phyloP scores from a whole-genome alignment of 2,888 invertebrate genomes.

The Lymantria dispar region DNA sequence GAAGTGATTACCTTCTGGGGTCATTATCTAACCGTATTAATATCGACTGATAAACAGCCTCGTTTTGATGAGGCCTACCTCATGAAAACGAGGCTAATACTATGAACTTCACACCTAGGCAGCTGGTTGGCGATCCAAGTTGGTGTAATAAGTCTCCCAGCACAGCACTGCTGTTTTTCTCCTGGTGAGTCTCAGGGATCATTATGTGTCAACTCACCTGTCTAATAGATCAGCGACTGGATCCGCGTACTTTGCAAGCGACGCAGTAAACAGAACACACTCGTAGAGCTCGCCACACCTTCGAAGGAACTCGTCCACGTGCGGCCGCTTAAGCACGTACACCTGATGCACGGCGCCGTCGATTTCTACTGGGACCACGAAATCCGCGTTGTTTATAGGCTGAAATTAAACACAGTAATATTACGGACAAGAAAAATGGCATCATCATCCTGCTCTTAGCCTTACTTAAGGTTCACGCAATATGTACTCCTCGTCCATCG shows the following conservation, averaged over 20 bases:
- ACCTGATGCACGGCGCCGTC: conserved; percentile 99
- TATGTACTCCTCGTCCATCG: no score
- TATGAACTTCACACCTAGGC: not conserved
- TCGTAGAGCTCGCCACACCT: conserved; percentile 99
- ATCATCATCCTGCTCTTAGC: no score
- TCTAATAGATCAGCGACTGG: conserved; percentile 99
- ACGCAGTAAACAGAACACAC: conserved; percentile 99
- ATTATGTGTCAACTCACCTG: conserved; percentile 61
- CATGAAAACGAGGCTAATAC: not conserved
- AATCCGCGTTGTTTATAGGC: conserved; percentile 99
- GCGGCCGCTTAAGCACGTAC: conserved; percentile 99
- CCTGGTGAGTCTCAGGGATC: not conserved
- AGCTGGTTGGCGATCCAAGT: not conserved
- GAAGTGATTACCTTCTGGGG: no score
- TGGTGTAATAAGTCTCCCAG: not conserved
- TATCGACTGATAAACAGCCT: no score
- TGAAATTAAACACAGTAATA: conserved; percentile 66
- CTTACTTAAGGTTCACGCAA: no score
- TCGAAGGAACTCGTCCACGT: conserved; percentile 99
- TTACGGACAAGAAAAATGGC: not conserved
- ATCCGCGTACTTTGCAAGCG: conserved; percentile 99
- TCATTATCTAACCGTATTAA: no score
- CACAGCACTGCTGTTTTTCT: not conserved
- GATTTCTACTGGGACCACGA: conserved; percentile 99
- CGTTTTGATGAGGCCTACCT: no score